Evolutionary conservation across 2,113 vertebrate genomes (phyloP).

Genomic region (Orycteropus afer): DNA sequence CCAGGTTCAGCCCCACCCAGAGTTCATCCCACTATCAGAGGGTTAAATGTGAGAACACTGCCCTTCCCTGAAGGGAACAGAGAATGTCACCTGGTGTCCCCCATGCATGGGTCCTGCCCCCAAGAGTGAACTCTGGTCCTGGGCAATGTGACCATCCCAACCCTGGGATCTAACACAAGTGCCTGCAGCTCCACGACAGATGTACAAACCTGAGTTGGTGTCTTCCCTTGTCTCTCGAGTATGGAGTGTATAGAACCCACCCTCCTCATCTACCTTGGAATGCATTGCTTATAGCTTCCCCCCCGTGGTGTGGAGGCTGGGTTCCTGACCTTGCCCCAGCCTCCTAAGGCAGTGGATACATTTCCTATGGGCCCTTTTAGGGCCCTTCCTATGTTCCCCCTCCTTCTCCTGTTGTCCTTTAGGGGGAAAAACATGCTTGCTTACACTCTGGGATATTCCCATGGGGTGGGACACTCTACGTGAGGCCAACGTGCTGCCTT

Average conservation of each 20-base stretch:
- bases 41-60: constrained; percentile 77
- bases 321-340: neutral
- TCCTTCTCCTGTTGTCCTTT: neutral
- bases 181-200: neutral
- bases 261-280: neutral
- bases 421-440: neutral
- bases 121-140: neutral
- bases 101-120: neutral
- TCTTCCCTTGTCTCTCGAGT: neutral
- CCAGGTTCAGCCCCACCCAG: neutral
- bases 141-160: neutral
- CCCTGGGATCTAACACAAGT: neutral
- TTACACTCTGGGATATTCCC: neutral
- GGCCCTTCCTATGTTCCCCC: neutral
- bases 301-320: neutral
- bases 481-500: neutral
- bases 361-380: fast-evolving
- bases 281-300: neutral
- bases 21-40: constrained; percentile 38
- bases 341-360: neutral
- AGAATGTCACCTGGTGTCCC: neutral
- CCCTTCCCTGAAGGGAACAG: constrained; percentile 19
- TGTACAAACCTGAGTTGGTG: neutral
- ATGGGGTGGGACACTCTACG: neutral
- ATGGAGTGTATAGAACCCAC: neutral